Base-by-base conservation (phyloP, 2,888 invertebrate genomes). In the Monochamus alternatus region DNA sequence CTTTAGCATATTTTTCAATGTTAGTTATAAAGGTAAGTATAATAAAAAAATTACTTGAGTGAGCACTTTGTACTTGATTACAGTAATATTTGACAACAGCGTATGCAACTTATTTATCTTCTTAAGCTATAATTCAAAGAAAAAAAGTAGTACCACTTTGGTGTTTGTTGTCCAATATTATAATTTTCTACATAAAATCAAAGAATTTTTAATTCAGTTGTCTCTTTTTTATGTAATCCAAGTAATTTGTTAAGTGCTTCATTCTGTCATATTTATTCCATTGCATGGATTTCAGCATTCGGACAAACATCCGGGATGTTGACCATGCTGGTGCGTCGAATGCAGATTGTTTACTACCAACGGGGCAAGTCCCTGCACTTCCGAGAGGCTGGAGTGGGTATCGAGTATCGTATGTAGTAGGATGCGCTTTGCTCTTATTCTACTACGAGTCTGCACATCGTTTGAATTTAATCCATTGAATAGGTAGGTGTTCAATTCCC, bases 261-360 rank as follows among this genome's bases (percentile, higher is more conserved):
- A 12, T 31, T 7, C 30, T 30, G 14, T 62, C 38, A 22, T n/a
- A 4, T 62, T 38, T 38, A 1, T n/a, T 38, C 12, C 10, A 38
- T 14, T 14, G 44, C n/a, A 63, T 44, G 22, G 8, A 63, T n/a
- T 63, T 2, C 8, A 63, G 38, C 43, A 44, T 22, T 47, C 31
- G 52, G 58, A 58, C 14, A 64, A 71, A 58, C 65, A 64, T 52
- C 47, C 31, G 51, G 73, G 64, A 60, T 31, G 22, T 69, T 58
- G 55, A 43, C 75, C 71, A 76, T 71, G 65, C 78, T 76, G 73
- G 74, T 73, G 77, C 71, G 74, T 59, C 58, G 70, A 77, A 73
- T 65, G 75, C 72, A 65, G 75, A 77, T 80, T 80, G 80, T 81
- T 81, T 81, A 81, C 82, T 81, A 81, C 78, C 76, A 76, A 77